These are phyloP conservation scores for Matsumyia berberina DNA, from an alignment of 2,888 invertebrate genomes.

Conservation along the genomic window DNA sequence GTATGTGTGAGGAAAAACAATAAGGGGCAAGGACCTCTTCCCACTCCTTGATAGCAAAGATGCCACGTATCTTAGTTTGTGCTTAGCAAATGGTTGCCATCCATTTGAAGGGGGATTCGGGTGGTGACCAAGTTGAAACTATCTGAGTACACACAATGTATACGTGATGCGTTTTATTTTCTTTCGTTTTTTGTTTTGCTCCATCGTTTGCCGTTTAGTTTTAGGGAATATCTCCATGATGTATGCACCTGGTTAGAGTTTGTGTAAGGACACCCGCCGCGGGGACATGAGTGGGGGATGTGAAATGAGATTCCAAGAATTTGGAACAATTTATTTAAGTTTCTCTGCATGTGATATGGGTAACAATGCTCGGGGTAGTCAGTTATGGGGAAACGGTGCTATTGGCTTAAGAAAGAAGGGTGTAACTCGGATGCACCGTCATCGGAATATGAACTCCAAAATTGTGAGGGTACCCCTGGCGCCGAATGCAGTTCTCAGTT, in stretches of 20 bases:
- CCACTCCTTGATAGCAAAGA: constrained; percentile 32
- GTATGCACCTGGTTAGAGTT: constrained; percentile 46
- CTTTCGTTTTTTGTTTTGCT: constrained; percentile 19
- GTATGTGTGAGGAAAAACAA: constrained; percentile 42
- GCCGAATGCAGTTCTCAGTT: too few relatives aligned
- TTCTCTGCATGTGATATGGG: constrained; percentile 54
- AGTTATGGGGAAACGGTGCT: not conserved
- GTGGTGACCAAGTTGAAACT: constrained; percentile 44
- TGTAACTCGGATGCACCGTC: too few relatives aligned
- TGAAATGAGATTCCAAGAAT: constrained; percentile 54
- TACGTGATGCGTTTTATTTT: constrained; percentile 55
- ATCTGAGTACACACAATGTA: constrained; percentile 59
- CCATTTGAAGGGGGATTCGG: constrained; percentile 37
- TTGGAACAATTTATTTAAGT: constrained; percentile 72
- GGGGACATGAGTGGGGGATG: not conserved
- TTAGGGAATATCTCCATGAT: constrained; percentile 37
- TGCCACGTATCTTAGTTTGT: constrained; percentile 71
- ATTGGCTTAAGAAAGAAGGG: not conserved
- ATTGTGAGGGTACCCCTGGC: too few relatives aligned
- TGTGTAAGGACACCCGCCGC: constrained; percentile 18
- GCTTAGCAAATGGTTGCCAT: constrained; percentile 20
- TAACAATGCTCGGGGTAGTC: constrained; percentile 42
- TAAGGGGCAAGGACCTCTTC: constrained; percentile 56
- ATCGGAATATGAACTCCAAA: too few relatives aligned
- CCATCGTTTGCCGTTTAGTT: constrained; percentile 56